These are phyloP conservation scores for Pseudomyrmex gracilis DNA, from an alignment of 1,140 invertebrate species.

Conservation along the genomic window DNA sequence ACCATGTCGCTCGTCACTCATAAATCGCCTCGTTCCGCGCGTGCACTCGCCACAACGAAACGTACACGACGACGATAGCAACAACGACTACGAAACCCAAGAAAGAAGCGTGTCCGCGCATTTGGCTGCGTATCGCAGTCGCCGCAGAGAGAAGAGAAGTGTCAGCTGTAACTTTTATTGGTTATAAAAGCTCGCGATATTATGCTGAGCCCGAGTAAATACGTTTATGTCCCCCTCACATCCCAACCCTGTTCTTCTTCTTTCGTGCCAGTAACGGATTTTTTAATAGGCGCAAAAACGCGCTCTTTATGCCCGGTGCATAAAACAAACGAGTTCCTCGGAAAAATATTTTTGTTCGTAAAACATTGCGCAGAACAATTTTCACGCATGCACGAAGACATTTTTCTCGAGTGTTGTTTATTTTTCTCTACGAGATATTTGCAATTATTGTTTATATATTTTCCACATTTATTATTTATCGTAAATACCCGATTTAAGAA, in stretches of 20 bases:
- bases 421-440: background rate
- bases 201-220: slow-evolving; percentile 80
- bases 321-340: slow-evolving; percentile 15
- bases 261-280: slow-evolving; percentile 43
- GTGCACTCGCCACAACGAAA: slow-evolving; percentile 26
- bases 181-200: slow-evolving; percentile 82
- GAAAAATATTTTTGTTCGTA: background rate
- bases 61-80: slow-evolving; percentile 1
- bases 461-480: background rate
- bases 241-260: background rate
- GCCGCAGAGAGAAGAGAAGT: slow-evolving; percentile 73
- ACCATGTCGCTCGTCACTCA: slow-evolving; percentile 68
- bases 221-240: slow-evolving; percentile 62
- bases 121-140: slow-evolving; percentile 64
- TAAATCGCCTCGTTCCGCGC: slow-evolving; percentile 71
- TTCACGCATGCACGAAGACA: background rate
- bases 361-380: background rate
- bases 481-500: background rate
- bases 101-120: slow-evolving; percentile 62
- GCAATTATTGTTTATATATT: background rate
- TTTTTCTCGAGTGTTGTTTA: background rate
- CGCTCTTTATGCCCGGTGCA: slow-evolving; percentile 21
- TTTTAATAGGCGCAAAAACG: slow-evolving; percentile 53
- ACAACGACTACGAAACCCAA: slow-evolving; percentile 3
- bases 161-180: slow-evolving; percentile 83